Percentiles rank a stretch among this genome's conserved stretches.
Evolutionary conservation across 2,113 vertebrate genomes (phyloP).

Genomic region (Silurus asotus): DNA sequence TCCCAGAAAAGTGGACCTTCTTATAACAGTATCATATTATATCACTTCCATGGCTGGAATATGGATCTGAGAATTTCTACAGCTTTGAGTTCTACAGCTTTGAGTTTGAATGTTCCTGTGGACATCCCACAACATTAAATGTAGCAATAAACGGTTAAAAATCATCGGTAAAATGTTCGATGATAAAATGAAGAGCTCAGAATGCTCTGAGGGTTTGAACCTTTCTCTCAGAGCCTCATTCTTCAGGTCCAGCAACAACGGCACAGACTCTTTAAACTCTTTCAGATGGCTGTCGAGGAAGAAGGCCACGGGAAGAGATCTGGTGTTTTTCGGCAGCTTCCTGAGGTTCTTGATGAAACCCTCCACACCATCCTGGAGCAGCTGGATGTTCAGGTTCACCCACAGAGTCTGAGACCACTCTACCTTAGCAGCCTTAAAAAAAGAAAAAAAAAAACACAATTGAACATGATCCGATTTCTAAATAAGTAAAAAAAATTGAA

Average conservation of each 20-base stretch:
- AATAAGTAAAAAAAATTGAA: not conserved
- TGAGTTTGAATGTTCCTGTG: too few relatives aligned
- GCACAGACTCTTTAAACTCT: conserved; percentile 88
- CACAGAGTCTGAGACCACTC: conserved; percentile 94
- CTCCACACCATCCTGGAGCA: conserved; percentile 87
- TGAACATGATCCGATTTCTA: too few relatives aligned
- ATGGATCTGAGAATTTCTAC: too few relatives aligned
- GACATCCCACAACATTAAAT: too few relatives aligned
- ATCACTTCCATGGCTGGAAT: too few relatives aligned
- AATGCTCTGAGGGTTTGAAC: conserved; percentile 61
- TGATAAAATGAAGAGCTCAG: too few relatives aligned
- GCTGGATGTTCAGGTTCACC: conserved; percentile 84
- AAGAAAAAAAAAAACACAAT: conserved; percentile 14
- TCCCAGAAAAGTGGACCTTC: too few relatives aligned
- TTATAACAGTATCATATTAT: too few relatives aligned
- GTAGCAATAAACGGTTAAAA: too few relatives aligned
- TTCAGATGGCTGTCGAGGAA: conserved; percentile 86
- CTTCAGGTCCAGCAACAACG: conserved; percentile 91
- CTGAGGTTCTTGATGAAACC: conserved; percentile 78
- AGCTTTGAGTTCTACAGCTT: too few relatives aligned
- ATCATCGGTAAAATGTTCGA: too few relatives aligned
- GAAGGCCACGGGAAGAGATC: conserved; percentile 72
- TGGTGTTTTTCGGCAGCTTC: conserved; percentile 81
- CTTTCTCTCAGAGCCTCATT: conserved; percentile 92
- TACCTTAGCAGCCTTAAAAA: conserved; percentile 80